phyloP scores from a whole-genome alignment of 2,113 vertebrate species.

The Mionectes macconnelli region DNA sequence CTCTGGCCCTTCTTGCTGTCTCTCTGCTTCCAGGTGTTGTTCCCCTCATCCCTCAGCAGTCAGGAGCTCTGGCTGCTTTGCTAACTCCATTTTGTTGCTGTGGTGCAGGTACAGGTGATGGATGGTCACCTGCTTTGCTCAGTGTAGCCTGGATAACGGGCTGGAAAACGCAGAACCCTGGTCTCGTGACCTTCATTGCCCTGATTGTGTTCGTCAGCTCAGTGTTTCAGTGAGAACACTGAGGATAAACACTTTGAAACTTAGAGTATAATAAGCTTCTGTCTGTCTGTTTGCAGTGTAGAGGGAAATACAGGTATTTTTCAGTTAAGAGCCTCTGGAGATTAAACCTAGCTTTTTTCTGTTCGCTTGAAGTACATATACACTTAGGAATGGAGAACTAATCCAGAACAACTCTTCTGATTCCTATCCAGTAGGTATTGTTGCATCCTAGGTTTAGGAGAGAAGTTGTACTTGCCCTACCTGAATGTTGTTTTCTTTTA shows the following conservation, averaged over 20 bases:
- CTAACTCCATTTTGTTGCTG: not conserved
- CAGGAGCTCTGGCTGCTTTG: not conserved
- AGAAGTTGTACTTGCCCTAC: not conserved
- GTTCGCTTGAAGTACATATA: not conserved
- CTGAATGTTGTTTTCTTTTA: not conserved
- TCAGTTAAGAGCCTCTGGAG: not conserved
- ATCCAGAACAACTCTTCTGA: not conserved
- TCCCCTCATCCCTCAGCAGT: not conserved
- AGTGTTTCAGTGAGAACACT: not conserved
- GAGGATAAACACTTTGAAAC: not conserved
- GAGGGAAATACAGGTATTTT: not conserved
- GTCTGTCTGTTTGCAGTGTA: not conserved
- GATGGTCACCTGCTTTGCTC: not conserved
- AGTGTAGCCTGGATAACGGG: not conserved
- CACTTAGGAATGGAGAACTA: not conserved
- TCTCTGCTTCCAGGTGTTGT: not conserved
- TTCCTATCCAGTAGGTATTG: not conserved
- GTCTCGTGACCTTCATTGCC: accelerated
- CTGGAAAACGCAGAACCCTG: not conserved
- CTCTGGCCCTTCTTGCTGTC: not conserved
- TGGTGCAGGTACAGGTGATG: not conserved
- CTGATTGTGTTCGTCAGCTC: not conserved
- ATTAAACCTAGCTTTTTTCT: not conserved
- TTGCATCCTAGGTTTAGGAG: not conserved
- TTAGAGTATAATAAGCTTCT: not conserved